phyloP scores from a whole-genome alignment of 2,797 vertebrate genomes.

The Siniperca obscura region DNA sequence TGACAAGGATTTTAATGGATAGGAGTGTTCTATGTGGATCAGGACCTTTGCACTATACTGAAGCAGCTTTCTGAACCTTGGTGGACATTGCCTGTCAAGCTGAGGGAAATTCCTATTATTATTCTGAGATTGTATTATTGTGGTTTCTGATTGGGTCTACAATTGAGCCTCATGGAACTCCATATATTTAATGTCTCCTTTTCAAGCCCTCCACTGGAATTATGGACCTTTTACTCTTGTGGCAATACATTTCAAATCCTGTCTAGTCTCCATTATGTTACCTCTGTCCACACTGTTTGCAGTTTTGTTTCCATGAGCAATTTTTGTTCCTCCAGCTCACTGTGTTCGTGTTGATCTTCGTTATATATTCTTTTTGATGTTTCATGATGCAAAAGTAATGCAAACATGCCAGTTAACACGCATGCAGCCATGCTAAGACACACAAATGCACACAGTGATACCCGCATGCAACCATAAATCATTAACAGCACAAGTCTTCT shows the following conservation, averaged over 20 bases:
- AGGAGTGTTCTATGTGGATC: slow-evolving; percentile 69
- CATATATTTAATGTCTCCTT: slow-evolving; percentile 5
- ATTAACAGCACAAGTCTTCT: slow-evolving; percentile 77
- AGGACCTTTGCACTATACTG: slow-evolving; percentile 62
- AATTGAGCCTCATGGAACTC: slow-evolving; percentile 62
- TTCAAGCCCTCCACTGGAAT: slow-evolving; percentile 19
- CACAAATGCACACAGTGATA: slow-evolving; percentile 53
- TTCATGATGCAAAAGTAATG: slow-evolving; percentile 57
- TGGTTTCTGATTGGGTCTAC: slow-evolving; percentile 51
- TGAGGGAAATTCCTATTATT: slow-evolving; percentile 52
- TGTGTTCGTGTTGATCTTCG: slow-evolving; percentile 18
- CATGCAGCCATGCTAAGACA: slow-evolving; percentile 46
- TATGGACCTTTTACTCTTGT: slow-evolving; percentile 4
- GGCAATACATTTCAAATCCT: background rate
- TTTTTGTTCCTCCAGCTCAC: background rate
- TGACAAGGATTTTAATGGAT: slow-evolving; percentile 80
- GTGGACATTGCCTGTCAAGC: slow-evolving; percentile 45
- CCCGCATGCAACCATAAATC: slow-evolving; percentile 76
- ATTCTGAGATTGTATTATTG: slow-evolving; percentile 56
- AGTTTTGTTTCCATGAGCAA: slow-evolving; percentile 27
- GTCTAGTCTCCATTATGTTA: slow-evolving; percentile 5
- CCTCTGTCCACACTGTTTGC: slow-evolving; percentile 1
- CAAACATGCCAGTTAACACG: slow-evolving; percentile 60
- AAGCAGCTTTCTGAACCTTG: slow-evolving; percentile 53
- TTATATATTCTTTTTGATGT: slow-evolving; percentile 44